These are phyloP conservation scores for Chionoecetes opilio DNA, from an alignment of 1,140 invertebrate species.

Conservation along the genomic window DNA sequence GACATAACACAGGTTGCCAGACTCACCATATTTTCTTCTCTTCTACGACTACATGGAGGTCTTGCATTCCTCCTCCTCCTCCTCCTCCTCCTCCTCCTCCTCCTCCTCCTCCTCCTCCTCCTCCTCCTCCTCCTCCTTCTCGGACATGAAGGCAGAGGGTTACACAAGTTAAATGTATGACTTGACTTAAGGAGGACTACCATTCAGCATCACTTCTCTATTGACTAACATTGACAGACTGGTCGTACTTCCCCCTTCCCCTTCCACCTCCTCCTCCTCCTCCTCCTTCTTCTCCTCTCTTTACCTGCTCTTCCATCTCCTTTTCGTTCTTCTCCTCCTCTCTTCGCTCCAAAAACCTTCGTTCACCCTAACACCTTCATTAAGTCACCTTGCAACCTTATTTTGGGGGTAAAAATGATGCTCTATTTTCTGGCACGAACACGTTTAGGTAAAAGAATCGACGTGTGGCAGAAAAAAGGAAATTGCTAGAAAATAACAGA, in stretches of 20 bases:
- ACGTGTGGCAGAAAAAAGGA: background rate
- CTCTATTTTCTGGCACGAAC: background rate
- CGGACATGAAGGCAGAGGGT: background rate
- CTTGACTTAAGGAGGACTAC: background rate
- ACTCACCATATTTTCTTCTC: background rate
- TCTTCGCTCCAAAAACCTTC: background rate
- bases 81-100: background rate
- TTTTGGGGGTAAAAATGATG: background rate
- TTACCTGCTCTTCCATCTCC: too few species aligned
- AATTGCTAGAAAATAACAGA: background rate
- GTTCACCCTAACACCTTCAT: background rate
- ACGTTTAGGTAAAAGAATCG: background rate
- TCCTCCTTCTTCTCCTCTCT: background rate
- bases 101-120: background rate
- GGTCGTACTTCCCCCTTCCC: background rate
- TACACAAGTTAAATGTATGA: background rate
- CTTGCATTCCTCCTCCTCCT: background rate
- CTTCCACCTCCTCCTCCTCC: background rate
- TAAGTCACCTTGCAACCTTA: background rate
- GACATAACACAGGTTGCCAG: conserved; percentile 69
- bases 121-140: background rate
- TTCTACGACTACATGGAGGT: too few species aligned
- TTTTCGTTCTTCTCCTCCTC: too few species aligned
- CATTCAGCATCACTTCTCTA: background rate
- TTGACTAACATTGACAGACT: background rate